These are phyloP conservation scores for Drosophila maculinotata DNA, from an alignment of 2,888 invertebrate genomes.

Conservation along the genomic window DNA sequence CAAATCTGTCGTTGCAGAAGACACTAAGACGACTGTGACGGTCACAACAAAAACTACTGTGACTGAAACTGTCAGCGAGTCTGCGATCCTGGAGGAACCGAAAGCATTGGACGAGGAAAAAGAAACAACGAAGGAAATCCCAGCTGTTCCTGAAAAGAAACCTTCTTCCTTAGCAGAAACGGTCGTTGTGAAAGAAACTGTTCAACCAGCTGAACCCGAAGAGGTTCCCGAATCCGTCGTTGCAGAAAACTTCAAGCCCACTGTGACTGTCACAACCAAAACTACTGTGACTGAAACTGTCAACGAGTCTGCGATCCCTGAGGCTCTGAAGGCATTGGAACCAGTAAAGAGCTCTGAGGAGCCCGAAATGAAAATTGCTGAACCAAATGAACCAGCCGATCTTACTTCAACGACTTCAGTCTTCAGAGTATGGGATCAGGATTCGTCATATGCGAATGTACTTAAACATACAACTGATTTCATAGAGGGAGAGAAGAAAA, in stretches of 20 bases:
- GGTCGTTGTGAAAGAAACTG: not conserved
- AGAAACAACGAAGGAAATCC: slow-evolving; percentile 6
- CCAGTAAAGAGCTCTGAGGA: slow-evolving; percentile 31
- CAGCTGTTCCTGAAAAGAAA: not conserved
- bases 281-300: slow-evolving; percentile 21
- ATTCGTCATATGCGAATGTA: slow-evolving; percentile 67
- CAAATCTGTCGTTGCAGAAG: no score
- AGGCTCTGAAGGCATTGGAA: not conserved
- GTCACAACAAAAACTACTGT: no score
- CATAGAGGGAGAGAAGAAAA: slow-evolving; percentile 64
- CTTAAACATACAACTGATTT: slow-evolving; percentile 61
- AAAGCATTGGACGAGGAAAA: slow-evolving; percentile 28
- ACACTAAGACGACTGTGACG: no score
- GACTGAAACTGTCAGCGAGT: slow-evolving; percentile 14
- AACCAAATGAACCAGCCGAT: slow-evolving; percentile 49
- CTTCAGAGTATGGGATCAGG: slow-evolving; percentile 41
- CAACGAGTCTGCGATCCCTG: not conserved
- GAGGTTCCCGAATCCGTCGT: not conserved
- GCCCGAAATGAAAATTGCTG: slow-evolving; percentile 34
- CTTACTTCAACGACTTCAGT: not conserved
- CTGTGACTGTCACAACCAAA: slow-evolving; percentile 23
- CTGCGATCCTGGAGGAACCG: slow-evolving; percentile 22
- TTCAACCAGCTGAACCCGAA: not conserved
- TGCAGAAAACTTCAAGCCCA: slow-evolving; percentile 8
- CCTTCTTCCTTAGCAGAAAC: not conserved